These are phyloP conservation scores for Setophaga coronata DNA, from an alignment of 2,113 vertebrate genomes.

Conservation along the genomic window DNA sequence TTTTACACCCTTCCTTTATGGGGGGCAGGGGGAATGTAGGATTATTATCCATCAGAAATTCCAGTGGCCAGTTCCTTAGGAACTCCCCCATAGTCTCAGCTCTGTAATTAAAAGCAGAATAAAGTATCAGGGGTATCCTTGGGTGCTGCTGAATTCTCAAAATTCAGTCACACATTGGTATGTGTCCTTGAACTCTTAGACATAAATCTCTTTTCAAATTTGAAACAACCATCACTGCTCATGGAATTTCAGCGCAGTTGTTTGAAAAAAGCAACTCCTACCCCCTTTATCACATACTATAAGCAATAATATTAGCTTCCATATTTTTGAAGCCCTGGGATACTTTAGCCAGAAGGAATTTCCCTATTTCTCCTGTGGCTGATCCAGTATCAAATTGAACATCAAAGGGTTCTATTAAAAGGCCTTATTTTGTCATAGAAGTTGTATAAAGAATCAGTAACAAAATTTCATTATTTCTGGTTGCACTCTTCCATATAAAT, in stretches of 20 bases:
- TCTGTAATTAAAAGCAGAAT: background rate
- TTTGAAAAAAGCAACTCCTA: background rate
- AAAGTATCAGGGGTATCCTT: background rate
- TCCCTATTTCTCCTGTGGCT: background rate
- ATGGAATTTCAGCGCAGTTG: background rate
- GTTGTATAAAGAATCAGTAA: background rate
- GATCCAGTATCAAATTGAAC: background rate
- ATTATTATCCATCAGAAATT: background rate
- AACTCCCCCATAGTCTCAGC: background rate
- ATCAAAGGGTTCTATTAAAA: background rate
- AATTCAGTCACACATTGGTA: background rate
- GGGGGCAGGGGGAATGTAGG: accelerated
- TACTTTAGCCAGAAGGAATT: background rate
- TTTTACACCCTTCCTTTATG: background rate
- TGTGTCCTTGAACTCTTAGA: background rate
- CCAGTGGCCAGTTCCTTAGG: background rate
- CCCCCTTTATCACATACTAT: background rate
- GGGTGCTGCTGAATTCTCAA: background rate
- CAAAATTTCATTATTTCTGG: background rate
- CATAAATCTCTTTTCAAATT: background rate
- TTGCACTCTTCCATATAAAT: background rate
- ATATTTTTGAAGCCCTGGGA: background rate
- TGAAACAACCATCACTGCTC: background rate
- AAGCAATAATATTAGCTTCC: background rate
- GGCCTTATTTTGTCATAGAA: background rate